Conservation (phyloP, 2,888 invertebrate species). For the Dorcus parallelipipedus region DNA sequence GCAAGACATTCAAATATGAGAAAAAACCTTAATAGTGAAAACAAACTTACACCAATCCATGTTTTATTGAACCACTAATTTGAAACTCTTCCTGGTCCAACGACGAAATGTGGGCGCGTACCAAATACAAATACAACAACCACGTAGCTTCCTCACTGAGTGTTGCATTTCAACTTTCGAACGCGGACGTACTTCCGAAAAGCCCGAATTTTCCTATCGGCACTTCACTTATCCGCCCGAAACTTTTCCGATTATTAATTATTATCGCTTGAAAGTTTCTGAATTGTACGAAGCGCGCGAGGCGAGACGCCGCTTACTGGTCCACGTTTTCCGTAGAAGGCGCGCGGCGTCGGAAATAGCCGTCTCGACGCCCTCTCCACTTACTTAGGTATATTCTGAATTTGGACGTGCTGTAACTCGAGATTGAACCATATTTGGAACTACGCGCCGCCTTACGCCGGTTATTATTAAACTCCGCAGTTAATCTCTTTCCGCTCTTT, state of each 20-base stretch:
- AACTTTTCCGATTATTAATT: neutral
- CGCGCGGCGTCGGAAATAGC: slow-evolving; percentile 42
- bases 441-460: slow-evolving; percentile 42
- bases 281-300: slow-evolving; percentile 7
- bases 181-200: neutral
- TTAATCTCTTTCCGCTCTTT: slow-evolving; percentile 8
- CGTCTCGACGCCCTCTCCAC: slow-evolving; percentile 47
- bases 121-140: neutral
- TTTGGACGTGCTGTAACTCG: slow-evolving; percentile 65
- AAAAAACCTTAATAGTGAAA: neutral
- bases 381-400: slow-evolving; percentile 55
- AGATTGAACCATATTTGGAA: slow-evolving; percentile 67
- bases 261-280: slow-evolving; percentile 4
- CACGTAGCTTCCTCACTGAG: neutral
- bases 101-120: neutral
- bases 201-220: neutral
- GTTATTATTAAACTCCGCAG: slow-evolving; percentile 47
- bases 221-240: neutral
- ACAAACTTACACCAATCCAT: slow-evolving; percentile 17
- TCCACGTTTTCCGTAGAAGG: slow-evolving; percentile 41
- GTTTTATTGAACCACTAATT: neutral
- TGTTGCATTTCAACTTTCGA: neutral
- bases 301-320: slow-evolving; percentile 13
- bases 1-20: neutral
- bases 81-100: neutral